Percentiles rank a stretch among this genome's conserved stretches.
Conservation (phyloP, 2,888 invertebrate genomes). For the Sicus ferrugineus region DNA sequence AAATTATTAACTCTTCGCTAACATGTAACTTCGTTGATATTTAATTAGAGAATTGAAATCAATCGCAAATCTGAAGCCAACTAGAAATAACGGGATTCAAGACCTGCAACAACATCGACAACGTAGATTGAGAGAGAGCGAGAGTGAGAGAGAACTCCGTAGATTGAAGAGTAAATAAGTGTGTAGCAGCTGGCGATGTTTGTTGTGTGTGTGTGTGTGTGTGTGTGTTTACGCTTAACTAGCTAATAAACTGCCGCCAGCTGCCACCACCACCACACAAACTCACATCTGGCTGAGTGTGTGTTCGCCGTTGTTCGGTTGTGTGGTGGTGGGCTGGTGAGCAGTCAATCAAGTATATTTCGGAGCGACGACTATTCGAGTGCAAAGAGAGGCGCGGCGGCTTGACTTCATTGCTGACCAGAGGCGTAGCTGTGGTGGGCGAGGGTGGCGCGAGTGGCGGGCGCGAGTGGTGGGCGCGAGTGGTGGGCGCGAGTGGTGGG, state of each 20-base stretch:
- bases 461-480: too few species aligned
- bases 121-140: too few species aligned
- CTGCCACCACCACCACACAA: neutral
- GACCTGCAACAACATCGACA: neutral
- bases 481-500: too few species aligned
- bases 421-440: neutral
- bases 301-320: neutral
- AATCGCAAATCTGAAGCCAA: conserved; percentile 7
- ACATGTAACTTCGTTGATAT: conserved; percentile 5
- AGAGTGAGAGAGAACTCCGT: neutral
- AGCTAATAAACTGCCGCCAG: conserved; percentile 20
- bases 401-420: neutral
- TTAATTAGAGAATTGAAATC: conserved; percentile 31
- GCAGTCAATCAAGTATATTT: conserved; percentile 34
- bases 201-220: too few species aligned
- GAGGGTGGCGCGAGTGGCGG: too few species aligned
- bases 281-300: neutral
- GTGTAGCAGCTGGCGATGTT: conserved; percentile 9
- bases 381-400: neutral
- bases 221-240: conserved; percentile 28
- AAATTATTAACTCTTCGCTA: too few species aligned
- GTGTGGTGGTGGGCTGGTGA: conserved; percentile 23
- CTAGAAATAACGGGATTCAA: neutral
- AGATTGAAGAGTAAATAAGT: conserved; percentile 25
- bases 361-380: conserved; percentile 5